A percentile compares a stretch with the other conserved stretches of the same genome.
phyloP scores from a whole-genome alignment of 2,113 vertebrate species.

The Saguinus imperator region DNA sequence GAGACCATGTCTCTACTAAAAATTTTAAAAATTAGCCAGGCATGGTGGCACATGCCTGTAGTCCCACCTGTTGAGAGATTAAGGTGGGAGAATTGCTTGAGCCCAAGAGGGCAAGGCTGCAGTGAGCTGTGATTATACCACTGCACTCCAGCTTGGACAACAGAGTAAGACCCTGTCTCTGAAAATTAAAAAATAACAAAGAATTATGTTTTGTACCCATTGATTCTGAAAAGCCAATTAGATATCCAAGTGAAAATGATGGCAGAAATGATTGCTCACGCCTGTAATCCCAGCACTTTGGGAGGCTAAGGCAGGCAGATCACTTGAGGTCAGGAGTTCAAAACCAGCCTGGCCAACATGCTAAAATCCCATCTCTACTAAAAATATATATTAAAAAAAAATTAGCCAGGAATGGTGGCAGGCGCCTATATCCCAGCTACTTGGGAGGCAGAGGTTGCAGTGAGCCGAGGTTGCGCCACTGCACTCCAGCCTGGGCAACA shows the following conservation, averaged over 20 bases:
- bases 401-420: background rate
- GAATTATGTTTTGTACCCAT: background rate
- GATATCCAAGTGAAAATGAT: background rate
- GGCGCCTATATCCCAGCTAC: background rate
- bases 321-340: background rate
- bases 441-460: background rate
- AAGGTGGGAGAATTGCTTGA: no score
- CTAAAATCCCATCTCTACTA: background rate
- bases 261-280: background rate
- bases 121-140: no score
- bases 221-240: background rate
- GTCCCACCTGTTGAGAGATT: no score
- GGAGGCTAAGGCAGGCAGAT: background rate
- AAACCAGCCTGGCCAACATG: background rate
- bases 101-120: no score
- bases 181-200: no score
- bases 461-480: rapidly evolving
- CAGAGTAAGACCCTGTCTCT: no score
- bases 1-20: no score
- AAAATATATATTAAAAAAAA: background rate
- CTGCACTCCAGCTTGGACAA: no score
- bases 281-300: background rate
- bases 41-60: no score
- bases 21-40: no score
- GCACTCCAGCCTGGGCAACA: background rate